A percentile compares a stretch with the other conserved stretches of the same genome.
Evolutionary conservation across 2,797 vertebrate species (phyloP).

Genomic region (Pangasius krempfi): DNA sequence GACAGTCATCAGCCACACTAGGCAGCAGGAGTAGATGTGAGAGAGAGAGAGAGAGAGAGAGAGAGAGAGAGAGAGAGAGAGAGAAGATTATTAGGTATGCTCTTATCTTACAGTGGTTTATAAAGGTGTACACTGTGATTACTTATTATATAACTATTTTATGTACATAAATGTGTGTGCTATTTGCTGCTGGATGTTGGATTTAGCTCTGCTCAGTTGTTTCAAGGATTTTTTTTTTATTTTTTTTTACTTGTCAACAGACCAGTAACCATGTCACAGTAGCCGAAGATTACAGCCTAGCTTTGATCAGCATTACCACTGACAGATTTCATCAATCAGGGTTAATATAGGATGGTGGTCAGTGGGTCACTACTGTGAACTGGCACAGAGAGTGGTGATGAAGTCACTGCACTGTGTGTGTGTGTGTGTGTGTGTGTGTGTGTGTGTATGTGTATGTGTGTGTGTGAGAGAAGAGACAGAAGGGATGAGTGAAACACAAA

Average conservation of each 20-base stretch:
- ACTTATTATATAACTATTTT: neutral
- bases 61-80: neutral
- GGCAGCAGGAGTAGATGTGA: no score
- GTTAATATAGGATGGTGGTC: constrained; percentile 7
- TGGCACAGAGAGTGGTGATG: constrained; percentile 29
- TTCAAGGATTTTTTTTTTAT: neutral
- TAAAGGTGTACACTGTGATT: neutral
- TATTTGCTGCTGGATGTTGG: neutral
- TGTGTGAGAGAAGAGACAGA: neutral
- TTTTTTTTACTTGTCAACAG: neutral
- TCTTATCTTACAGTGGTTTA: neutral
- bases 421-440: constrained; percentile 6
- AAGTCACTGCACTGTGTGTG: constrained; percentile 27
- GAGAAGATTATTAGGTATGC: neutral
- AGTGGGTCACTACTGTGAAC: constrained; percentile 19
- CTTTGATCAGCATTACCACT: constrained; percentile 13
- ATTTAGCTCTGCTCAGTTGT: neutral
- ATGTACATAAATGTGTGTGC: neutral
- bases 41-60: neutral
- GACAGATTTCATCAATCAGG: neutral
- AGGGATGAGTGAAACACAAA: constrained; percentile 37
- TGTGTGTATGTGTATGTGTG: neutral
- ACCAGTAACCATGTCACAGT: neutral
- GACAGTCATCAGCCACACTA: neutral
- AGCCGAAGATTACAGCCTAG: neutral